phyloP scores from a whole-genome alignment of 2,888 invertebrate genomes.

The Carabus problematicus region DNA sequence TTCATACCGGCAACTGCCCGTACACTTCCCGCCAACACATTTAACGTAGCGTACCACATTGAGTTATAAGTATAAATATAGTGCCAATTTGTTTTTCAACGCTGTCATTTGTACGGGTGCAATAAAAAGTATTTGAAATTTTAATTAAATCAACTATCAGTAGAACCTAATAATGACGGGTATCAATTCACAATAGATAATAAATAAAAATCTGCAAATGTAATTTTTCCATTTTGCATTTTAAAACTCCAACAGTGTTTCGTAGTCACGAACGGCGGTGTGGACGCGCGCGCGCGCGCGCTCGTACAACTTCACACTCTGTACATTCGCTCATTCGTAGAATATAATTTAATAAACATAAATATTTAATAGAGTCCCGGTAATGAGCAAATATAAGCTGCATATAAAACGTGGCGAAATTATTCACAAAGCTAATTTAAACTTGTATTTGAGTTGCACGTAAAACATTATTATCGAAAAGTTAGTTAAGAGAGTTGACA shows the following conservation, averaged over 20 bases:
- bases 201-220: constrained; percentile 12
- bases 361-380: constrained; percentile 40
- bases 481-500: constrained; percentile 60
- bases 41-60: constrained; percentile 26
- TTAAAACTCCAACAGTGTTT: constrained; percentile 14
- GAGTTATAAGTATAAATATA: no score
- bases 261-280: constrained; percentile 35
- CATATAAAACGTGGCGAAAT: constrained; percentile 59
- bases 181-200: no score
- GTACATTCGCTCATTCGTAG: constrained; percentile 3
- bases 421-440: constrained; percentile 62
- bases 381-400: constrained; percentile 58
- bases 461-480: constrained; percentile 60
- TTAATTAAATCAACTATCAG: no score
- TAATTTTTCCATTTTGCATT: constrained; percentile 35
- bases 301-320: no score
- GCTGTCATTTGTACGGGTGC: no score
- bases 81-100: no score
- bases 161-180: no score
- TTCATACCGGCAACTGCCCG: no score
- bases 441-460: constrained; percentile 62
- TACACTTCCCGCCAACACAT: neutral
- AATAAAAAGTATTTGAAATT: no score
- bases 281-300: no score
- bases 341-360: constrained; percentile 43